A percentile compares a stretch with the other conserved stretches of the same genome.
Conservation (phyloP, 2,888 invertebrate species). For the Diogma glabrata region DNA sequence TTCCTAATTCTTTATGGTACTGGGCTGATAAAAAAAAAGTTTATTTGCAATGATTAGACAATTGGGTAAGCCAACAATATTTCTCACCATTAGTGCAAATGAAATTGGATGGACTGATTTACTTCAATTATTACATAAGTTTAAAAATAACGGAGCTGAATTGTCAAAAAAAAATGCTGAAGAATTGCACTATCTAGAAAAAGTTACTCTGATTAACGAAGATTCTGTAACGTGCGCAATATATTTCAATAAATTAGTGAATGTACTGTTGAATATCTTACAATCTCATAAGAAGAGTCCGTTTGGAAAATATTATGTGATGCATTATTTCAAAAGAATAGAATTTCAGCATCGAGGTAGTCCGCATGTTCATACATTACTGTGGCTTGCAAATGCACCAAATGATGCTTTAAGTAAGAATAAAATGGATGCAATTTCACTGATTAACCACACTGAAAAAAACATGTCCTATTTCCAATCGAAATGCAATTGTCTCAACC, state of each 20-base stretch:
- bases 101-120: no score
- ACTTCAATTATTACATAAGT: slow-evolving; percentile 27
- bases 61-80: slow-evolving; percentile 29
- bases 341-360: slow-evolving; percentile 27
- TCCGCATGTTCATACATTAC: slow-evolving; percentile 16
- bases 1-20: slow-evolving; percentile 29
- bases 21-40: slow-evolving; percentile 29
- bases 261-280: slow-evolving; percentile 18
- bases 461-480: no score
- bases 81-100: slow-evolving; percentile 33
- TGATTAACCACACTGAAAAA: no score
- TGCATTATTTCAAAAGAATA: slow-evolving; percentile 24
- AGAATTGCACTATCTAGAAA: slow-evolving; percentile 15
- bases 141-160: slow-evolving; percentile 18
- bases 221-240: slow-evolving; percentile 19
- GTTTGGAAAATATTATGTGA: slow-evolving; percentile 22
- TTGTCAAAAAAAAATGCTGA: slow-evolving; percentile 11
- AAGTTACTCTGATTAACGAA: slow-evolving; percentile 20
- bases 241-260: no score
- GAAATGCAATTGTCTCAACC: no score
- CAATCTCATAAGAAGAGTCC: slow-evolving; percentile 20
- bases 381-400: slow-evolving; percentile 29
- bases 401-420: slow-evolving; percentile 16
- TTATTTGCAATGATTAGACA: slow-evolving; percentile 33
- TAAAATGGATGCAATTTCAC: slow-evolving; percentile 19